Evolutionary conservation across 2,888 invertebrate genomes (phyloP), one percentile per base, ranked within the genome.

Genomic region (Anodontia alba): DNA sequence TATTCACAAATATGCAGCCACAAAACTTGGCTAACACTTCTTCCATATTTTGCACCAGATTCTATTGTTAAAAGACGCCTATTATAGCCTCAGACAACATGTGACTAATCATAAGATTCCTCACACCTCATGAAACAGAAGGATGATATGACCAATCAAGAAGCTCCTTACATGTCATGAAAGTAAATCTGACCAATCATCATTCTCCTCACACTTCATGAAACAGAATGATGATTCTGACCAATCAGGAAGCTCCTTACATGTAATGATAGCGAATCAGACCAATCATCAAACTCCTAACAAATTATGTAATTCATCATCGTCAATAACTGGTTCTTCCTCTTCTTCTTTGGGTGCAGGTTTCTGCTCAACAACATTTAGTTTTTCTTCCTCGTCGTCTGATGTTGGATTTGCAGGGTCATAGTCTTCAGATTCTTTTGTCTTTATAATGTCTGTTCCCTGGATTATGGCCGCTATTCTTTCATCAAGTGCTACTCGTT

Each of bases 381-480:
- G 7, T 38, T 38, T 75, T n/a, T 73, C 84, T 15, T 81, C 82
- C 23, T 81, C 80, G 2, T 81, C 81, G n/a, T 57, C 75, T 0
- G 71, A 74, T 2, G 86, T 86, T 17, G 86, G 86, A 51, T 86
- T 79, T 29, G 81, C 84, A 31, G 86, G 83, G 49, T 87, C 87
- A 26, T 86, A 85, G 42, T 73, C 77, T 17, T 74, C 80, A 17
- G 78, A 73, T 17, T 78, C 76, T 10, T 29, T 51, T 15, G 70
- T 36, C 0, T 31, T 57, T 67, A 69, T 79, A 36, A 83, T 69
- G 26, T 83, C 88, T 26, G 78, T 86, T 17, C 90, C 90, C 66
- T 91, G 87, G 57, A 94, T 93, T 69, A 94, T 92, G 74, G 91
- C 92, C 10, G 92, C 91, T 57, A 94, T 94, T 67, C 94, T 82